These are phyloP conservation scores for Rhodinocichla rosea DNA, from an alignment of 2,113 vertebrate species.

Conservation along the genomic window DNA sequence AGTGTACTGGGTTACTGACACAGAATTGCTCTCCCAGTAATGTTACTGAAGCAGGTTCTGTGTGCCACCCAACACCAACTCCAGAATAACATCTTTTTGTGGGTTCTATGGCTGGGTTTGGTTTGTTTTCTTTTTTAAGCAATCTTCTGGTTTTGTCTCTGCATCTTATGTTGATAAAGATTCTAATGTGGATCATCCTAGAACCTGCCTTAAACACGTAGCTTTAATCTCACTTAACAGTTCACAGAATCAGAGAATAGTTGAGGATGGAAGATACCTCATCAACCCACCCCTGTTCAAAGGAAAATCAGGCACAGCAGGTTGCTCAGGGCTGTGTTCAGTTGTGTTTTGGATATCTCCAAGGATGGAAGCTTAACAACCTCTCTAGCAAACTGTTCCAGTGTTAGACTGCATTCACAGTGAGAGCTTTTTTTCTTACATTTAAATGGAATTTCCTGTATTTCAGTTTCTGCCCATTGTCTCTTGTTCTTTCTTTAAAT, in stretches of 20 bases:
- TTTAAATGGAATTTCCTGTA: background rate
- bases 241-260: background rate
- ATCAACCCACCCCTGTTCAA: background rate
- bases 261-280: background rate
- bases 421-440: background rate
- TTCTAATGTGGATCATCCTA: background rate
- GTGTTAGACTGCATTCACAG: background rate
- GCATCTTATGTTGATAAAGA: background rate
- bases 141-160: background rate
- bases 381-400: background rate
- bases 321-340: background rate
- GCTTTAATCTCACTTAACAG: background rate
- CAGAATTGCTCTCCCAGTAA: background rate
- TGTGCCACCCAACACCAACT: background rate
- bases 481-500: background rate
- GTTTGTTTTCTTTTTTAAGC: background rate
- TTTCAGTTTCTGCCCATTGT: background rate
- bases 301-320: background rate
- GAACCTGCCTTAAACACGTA: background rate
- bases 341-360: background rate
- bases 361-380: background rate
- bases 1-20: background rate
- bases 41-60: background rate
- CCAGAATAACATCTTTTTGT: background rate
- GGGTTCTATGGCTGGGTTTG: background rate